These are phyloP conservation scores for Psettodes erumei DNA, from an alignment of 2,113 vertebrate species.

Conservation along the genomic window DNA sequence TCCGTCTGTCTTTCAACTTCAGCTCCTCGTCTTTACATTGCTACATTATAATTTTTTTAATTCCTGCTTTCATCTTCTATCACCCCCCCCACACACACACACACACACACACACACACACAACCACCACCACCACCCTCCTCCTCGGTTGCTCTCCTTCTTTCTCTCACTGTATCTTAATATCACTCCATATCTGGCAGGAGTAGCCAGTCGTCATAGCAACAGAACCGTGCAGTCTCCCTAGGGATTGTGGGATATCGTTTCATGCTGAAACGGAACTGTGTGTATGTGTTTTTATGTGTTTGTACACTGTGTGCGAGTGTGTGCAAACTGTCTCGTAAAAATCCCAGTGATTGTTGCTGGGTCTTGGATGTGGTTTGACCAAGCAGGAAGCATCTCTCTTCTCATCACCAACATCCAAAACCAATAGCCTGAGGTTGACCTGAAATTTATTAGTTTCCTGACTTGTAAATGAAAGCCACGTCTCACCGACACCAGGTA, in stretches of 20 bases:
- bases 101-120: no score
- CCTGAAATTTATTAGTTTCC: conserved; percentile 53
- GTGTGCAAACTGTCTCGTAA: conserved; percentile 43
- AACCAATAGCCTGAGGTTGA: conserved; percentile 33
- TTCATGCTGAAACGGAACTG: conserved; percentile 78
- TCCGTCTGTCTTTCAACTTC: conserved; percentile 8
- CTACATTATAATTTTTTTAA: conserved; percentile 24
- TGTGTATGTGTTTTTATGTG: conserved; percentile 56
- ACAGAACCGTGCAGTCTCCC: conserved; percentile 83
- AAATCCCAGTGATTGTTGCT: conserved; percentile 58
- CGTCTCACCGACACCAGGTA: not conserved
- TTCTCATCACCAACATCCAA: conserved; percentile 25
- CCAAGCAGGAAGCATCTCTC: conserved; percentile 6
- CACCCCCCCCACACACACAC: no score
- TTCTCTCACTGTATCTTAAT: conserved; percentile 78
- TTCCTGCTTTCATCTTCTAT: conserved; percentile 37
- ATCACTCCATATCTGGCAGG: conserved; percentile 83
- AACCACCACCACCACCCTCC: conserved; percentile 14
- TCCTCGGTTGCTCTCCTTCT: conserved; percentile 57
- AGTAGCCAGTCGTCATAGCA: conserved; percentile 86
- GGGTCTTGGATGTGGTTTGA: conserved; percentile 41
- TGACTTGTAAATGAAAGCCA: conserved; percentile 19
- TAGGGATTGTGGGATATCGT: conserved; percentile 84
- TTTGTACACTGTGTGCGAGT: conserved; percentile 50
- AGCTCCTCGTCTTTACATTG: conserved; percentile 1